Percentiles rank a stretch among this genome's conserved stretches.
phyloP scores from a whole-genome alignment of 2,888 invertebrate genomes.

The Unio delphinus region DNA sequence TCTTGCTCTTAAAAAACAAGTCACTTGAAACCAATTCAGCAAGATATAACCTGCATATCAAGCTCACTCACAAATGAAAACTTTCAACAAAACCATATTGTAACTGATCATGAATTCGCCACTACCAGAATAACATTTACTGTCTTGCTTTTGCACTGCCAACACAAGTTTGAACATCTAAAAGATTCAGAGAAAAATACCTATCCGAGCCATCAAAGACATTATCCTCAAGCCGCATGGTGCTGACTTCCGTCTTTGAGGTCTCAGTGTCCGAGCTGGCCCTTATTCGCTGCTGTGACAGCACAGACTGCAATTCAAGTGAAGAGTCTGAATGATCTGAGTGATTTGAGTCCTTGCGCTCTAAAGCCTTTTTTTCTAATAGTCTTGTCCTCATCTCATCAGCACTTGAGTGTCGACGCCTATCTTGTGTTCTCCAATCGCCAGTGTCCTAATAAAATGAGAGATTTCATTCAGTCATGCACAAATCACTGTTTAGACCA shows the following conservation, averaged over 20 bases:
- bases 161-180: neutral
- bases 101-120: no score
- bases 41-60: no score
- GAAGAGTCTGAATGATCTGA: constrained; percentile 66
- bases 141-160: no score
- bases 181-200: constrained; percentile 23
- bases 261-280: constrained; percentile 9
- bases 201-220: constrained; percentile 57
- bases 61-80: no score
- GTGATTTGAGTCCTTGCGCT: constrained; percentile 64
- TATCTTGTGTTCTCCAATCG: constrained; percentile 16
- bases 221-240: constrained; percentile 49
- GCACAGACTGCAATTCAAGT: constrained; percentile 49
- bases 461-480: neutral
- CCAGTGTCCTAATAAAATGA: constrained; percentile 14
- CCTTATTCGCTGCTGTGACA: constrained; percentile 5
- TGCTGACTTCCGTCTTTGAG: constrained; percentile 9
- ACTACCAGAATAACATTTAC: no score
- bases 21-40: no score
- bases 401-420: constrained; percentile 62
- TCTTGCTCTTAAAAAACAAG: no score
- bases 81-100: no score
- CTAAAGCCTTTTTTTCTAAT: constrained; percentile 55
- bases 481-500: neutral
- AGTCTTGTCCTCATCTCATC: constrained; percentile 60